Evolutionary conservation across 2,797 vertebrate species (phyloP).

Genomic region (Hozukius guyotensis): DNA sequence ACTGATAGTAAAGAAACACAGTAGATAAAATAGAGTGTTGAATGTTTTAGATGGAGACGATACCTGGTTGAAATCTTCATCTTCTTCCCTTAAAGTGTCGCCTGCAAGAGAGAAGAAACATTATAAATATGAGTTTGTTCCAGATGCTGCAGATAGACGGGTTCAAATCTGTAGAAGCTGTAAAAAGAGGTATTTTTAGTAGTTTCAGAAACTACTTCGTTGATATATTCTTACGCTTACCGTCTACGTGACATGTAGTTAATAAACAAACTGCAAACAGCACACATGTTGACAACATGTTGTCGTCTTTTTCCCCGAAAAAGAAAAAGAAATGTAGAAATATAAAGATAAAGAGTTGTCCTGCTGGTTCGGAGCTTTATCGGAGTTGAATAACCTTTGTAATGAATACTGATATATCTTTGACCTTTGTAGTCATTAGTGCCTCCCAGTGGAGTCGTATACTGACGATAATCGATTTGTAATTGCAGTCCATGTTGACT

Average conservation of each 20-base stretch:
- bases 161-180: not conserved
- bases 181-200: not conserved
- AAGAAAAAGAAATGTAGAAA: not conserved
- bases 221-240: conserved; percentile 41
- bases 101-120: conserved; percentile 44
- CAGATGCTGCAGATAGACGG: not conserved
- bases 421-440: conserved; percentile 44
- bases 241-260: conserved; percentile 17
- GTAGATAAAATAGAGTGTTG: not conserved
- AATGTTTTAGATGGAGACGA: not conserved
- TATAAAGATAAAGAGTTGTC: not conserved
- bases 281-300: conserved; percentile 11
- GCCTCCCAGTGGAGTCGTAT: not conserved
- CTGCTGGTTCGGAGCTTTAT: not conserved
- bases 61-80: conserved; percentile 58
- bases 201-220: not conserved
- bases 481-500: not conserved
- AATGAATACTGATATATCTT: conserved; percentile 40
- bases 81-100: conserved; percentile 12
- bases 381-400: not conserved
- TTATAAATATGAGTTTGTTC: rapidly evolving
- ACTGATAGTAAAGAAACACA: not conserved
- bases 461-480: not conserved
- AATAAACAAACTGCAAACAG: conserved; percentile 37
- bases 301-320: not conserved